Evolutionary conservation across 2,797 vertebrate genomes (phyloP).

Genomic region (Micrastur ruficollis): DNA sequence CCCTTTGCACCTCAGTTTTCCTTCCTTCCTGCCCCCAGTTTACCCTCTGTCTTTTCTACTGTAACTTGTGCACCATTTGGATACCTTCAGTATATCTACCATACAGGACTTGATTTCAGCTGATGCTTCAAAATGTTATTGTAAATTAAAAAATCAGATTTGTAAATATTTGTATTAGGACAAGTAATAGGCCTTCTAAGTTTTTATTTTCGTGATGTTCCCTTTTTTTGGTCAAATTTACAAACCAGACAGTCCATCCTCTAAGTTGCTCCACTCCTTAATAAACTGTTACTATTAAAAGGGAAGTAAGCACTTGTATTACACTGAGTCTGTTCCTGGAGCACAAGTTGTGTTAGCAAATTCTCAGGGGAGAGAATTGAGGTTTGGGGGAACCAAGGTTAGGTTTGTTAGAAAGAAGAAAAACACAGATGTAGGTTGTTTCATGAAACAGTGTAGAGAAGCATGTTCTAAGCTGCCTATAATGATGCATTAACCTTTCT

Average conservation of each 20-base stretch:
- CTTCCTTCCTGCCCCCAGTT: background rate
- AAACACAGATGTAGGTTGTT: background rate
- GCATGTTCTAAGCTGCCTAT: background rate
- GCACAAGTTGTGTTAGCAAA: background rate
- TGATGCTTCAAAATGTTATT: background rate
- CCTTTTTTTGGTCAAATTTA: background rate
- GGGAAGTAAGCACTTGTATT: background rate
- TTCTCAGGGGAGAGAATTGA: background rate
- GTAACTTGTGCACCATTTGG: background rate
- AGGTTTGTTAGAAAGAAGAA: background rate
- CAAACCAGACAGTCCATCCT: background rate
- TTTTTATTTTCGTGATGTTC: background rate
- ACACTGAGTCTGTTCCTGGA: background rate
- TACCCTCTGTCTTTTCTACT: background rate
- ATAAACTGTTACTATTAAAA: background rate
- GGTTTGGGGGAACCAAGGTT: background rate
- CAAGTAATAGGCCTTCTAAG: background rate
- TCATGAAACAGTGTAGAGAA: background rate
- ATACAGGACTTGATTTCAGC: background rate
- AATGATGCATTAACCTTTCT: background rate
- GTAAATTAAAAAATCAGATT: background rate
- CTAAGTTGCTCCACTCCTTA: background rate
- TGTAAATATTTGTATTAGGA: background rate
- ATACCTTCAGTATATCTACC: background rate
- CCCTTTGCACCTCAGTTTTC: background rate